A percentile compares a stretch with the other conserved stretches of the same genome.
Evolutionary conservation across 37 sponge, comb jelly and placozoan species (phyloP).

Genomic region (Aphrocallistes beatrix): DNA sequence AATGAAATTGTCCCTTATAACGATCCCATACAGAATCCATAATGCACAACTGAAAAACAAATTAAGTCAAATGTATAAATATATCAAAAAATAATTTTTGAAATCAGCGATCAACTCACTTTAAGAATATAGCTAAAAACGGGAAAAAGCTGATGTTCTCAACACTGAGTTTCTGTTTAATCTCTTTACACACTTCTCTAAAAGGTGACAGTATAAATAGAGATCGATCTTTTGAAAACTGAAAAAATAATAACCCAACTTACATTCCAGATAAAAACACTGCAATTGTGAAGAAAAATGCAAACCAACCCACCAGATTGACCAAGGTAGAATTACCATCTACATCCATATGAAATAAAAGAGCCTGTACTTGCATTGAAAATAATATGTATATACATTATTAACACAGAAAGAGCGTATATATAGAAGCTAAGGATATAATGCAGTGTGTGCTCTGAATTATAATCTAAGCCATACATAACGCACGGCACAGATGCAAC

Average conservation of each 20-base stretch:
- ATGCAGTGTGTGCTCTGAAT: too few species aligned
- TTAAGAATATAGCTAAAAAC: constrained; percentile 8
- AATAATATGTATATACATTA: not conserved
- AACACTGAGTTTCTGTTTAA: not conserved
- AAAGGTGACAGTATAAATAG: not conserved
- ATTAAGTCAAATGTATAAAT: not conserved
- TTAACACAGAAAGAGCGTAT: too few species aligned
- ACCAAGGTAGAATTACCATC: not conserved
- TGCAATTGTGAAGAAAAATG: not conserved
- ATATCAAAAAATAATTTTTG: not conserved
- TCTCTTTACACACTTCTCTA: constrained; percentile 8
- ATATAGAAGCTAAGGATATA: too few species aligned
- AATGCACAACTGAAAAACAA: not conserved
- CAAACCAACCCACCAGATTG: not conserved
- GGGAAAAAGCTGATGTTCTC: constrained; percentile 13
- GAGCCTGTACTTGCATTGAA: not conserved
- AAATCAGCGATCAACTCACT: not conserved
- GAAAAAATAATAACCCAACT: not conserved
- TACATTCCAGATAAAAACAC: not conserved
- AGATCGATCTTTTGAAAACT: too few species aligned
- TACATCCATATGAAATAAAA: not conserved
- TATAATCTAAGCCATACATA: too few species aligned
- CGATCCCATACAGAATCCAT: not conserved
- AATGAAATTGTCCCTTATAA: not conserved
- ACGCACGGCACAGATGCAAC: too few species aligned